Conservation (phyloP, 64 coral and sea anemone species). For the Pocillopora verrucosa region DNA sequence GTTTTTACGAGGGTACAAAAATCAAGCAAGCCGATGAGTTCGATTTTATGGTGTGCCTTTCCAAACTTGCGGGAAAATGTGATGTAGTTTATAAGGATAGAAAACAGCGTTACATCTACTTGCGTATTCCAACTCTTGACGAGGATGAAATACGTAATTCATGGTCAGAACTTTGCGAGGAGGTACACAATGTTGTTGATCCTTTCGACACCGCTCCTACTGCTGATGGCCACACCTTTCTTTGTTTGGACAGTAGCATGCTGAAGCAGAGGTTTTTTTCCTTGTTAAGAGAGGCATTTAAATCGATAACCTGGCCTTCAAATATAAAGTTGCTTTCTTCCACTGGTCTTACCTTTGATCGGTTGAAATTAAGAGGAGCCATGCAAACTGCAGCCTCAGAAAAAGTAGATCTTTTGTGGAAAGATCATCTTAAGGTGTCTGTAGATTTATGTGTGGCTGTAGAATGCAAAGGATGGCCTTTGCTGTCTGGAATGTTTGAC, state of each 20-base stretch:
- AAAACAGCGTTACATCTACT: not conserved
- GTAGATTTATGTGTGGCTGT: conserved; percentile 5
- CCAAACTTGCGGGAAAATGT: not conserved
- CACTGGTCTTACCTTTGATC: conserved; percentile 5
- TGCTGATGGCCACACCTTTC: not conserved
- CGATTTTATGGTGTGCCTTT: conserved; percentile 21
- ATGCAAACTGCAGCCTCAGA: not conserved
- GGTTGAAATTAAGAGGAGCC: not conserved
- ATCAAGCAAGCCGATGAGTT: conserved; percentile 3
- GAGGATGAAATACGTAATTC: not conserved
- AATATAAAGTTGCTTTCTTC: conserved; percentile 17
- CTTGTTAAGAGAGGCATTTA: conserved; percentile 36
- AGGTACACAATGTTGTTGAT: not conserved
- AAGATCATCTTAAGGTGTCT: conserved; percentile 4
- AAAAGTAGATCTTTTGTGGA: conserved; percentile 19
- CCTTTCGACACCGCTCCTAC: not conserved
- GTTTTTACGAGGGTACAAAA: conserved; percentile 38
- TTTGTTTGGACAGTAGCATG: conserved; percentile 8
- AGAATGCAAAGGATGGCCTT: conserved; percentile 33
- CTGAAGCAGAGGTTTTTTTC: conserved; percentile 26
- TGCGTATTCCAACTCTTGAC: not conserved
- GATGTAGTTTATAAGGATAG: not conserved
- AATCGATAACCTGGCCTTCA: conserved; percentile 10
- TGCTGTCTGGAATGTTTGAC: not conserved
- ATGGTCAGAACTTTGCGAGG: not conserved